Evolutionary conservation across 1,140 invertebrate genomes (phyloP), one percentile per base, ranked within the genome.

Genomic region (Patella vulgata): DNA sequence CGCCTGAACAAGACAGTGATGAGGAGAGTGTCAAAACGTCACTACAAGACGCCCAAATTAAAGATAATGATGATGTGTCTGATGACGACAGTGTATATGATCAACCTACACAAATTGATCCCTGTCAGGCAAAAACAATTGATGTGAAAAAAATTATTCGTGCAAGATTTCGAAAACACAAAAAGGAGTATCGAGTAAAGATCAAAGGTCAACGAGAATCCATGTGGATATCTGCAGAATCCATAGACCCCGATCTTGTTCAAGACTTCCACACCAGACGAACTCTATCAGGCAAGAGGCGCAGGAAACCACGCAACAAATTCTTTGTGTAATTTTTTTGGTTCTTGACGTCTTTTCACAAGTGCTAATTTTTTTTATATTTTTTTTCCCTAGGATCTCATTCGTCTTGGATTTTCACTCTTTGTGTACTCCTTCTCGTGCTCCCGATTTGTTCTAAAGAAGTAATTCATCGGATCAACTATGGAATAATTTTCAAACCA

Each of bases 151-250:
- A 46, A 59, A 12, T 36, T 36, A 59, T 31, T 59, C 27, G 4
- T 48, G n/a, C 28, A 8, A 47, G 28, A 12, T 48, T 30, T 30
- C 25, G 40, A 17, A 33, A 48, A 0, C 28, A 50, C 30, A 33
- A 43, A 17, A 42, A 28, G 27, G n/a, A 50, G 27, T 58, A 21
- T 23, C 3, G 23, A 0, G 50, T 62, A 1, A 62, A 62, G 28
- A 54, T 51, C 31, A 6, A 19, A 17, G 46, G 52, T 30, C 21
- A 55, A 28, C 5, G n/a, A 17, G 60, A 55, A 40, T 47, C 9
- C 25, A 62, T 53, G 2, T 62, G 60, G 60, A 36, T 55, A 47
- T 53, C 60, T 30, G 44, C 48, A 19, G 31, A 55, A 27, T 55
- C 55, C 14, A 21, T 62, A 1, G 30, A 25, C 25, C 51, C 28